phyloP scores from a whole-genome alignment of 2,113 vertebrate genomes.

The Microtus richardsoni region DNA sequence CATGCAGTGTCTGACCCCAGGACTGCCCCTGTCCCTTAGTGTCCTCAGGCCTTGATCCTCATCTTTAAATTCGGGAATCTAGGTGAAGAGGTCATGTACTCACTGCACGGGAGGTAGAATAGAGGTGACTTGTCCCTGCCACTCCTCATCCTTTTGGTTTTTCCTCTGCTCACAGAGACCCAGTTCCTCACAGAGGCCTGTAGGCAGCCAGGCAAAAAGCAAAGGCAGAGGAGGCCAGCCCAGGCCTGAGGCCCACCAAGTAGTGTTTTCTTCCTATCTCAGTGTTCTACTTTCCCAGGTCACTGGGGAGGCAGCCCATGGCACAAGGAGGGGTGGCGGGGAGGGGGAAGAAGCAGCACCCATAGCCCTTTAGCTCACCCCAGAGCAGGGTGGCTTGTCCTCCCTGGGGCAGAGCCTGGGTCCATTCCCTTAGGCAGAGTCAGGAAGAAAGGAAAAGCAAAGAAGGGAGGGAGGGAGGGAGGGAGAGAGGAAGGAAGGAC shows the following conservation, averaged over 20 bases:
- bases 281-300: not conserved
- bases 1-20: not conserved
- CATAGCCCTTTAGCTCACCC: not conserved
- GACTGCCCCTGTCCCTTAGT: not conserved
- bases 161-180: constrained; percentile 32
- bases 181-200: constrained; percentile 5
- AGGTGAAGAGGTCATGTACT: not conserved
- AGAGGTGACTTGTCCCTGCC: constrained; percentile 61
- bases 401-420: constrained; percentile 24
- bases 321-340: not conserved
- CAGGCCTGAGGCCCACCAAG: not conserved
- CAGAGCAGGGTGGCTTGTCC: not conserved
- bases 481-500: not conserved
- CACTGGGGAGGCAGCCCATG: constrained; percentile 6
- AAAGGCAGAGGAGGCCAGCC: constrained; percentile 5
- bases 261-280: constrained; percentile 13
- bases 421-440: not conserved
- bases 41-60: constrained; percentile 5
- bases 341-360: constrained; percentile 10
- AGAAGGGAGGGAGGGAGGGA: not conserved
- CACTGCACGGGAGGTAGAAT: constrained; percentile 68
- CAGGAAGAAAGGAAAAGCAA: not conserved
- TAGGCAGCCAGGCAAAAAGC: not conserved
- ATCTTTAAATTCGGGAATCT: constrained; percentile 19
- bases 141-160: not conserved